Percentiles rank a stretch among this genome's conserved stretches.
These are phyloP conservation scores for Rhynchotus rufescens DNA, from an alignment of 2,797 vertebrate species.

Conservation along the genomic window DNA sequence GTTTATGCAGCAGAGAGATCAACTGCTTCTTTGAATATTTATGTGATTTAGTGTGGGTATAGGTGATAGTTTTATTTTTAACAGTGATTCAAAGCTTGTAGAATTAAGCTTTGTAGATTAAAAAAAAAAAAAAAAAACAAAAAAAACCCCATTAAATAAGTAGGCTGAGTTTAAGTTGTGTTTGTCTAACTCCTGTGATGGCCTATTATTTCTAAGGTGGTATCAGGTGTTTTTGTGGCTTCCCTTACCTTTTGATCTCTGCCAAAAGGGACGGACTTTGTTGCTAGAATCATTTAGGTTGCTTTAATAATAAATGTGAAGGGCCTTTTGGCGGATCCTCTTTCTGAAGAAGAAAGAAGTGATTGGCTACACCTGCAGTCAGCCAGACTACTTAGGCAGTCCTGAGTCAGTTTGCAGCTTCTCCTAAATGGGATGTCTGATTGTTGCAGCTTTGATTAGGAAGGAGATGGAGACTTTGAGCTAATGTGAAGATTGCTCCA, in stretches of 20 bases:
- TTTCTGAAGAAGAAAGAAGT: not conserved
- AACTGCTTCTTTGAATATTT: not conserved
- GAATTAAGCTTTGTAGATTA: not conserved
- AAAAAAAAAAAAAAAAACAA: not conserved
- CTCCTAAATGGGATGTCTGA: accelerated
- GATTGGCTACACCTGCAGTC: not conserved
- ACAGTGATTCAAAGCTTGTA: not conserved
- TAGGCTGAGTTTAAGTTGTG: slow-evolving; percentile 9
- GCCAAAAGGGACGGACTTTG: not conserved
- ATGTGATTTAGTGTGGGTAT: not conserved
- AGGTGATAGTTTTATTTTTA: not conserved
- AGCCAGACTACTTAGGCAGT: not conserved
- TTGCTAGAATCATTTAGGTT: not conserved
- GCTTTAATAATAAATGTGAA: not conserved
- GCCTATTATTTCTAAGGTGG: not conserved
- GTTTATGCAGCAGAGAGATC: not conserved
- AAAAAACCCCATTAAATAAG: not conserved
- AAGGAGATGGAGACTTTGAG: not conserved
- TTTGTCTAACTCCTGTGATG: not conserved
- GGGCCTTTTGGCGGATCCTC: not conserved
- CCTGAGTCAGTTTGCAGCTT: not conserved
- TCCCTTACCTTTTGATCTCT: not conserved
- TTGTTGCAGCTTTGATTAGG: not conserved
- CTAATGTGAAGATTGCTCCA: not conserved
- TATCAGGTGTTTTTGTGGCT: not conserved